Conservation (phyloP, 2,113 vertebrate genomes). For the Myiozetetes cayanensis region DNA sequence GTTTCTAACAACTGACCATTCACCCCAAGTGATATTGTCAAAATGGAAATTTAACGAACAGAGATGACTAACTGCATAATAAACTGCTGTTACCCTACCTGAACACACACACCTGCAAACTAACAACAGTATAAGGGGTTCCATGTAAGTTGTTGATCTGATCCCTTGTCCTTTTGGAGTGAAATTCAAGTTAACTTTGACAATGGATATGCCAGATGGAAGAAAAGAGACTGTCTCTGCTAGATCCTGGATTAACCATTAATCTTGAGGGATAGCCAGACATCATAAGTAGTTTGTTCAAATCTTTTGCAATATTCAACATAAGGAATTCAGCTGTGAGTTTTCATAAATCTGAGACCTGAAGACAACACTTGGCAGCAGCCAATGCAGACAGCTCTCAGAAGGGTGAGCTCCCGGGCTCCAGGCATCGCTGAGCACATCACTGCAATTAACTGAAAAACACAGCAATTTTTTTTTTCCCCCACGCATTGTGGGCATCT, state of each 20-base stretch:
- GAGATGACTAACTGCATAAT: not conserved
- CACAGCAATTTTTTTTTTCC: not conserved
- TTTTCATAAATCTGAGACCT: not conserved
- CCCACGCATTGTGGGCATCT: not conserved
- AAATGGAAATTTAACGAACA: not conserved
- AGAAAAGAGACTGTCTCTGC: not conserved
- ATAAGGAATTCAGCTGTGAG: not conserved
- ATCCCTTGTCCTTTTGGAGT: not conserved
- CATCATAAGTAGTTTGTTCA: not conserved
- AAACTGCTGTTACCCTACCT: not conserved
- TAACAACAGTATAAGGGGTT: not conserved
- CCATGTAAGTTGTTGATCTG: not conserved
- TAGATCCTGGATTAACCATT: not conserved
- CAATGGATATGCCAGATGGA: not conserved
- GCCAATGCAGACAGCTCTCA: not conserved
- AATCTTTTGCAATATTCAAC: not conserved
- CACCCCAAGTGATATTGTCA: not conserved
- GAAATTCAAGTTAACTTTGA: not conserved
- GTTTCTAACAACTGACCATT: not conserved
- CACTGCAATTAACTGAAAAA: constrained; percentile 12
- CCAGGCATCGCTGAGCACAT: not conserved
- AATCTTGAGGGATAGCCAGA: not conserved
- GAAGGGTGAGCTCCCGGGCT: not conserved
- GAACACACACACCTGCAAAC: not conserved
- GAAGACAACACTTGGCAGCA: not conserved